Base-by-base conservation (phyloP, 2,113 vertebrate species). In the Anseranas semipalmata region DNA sequence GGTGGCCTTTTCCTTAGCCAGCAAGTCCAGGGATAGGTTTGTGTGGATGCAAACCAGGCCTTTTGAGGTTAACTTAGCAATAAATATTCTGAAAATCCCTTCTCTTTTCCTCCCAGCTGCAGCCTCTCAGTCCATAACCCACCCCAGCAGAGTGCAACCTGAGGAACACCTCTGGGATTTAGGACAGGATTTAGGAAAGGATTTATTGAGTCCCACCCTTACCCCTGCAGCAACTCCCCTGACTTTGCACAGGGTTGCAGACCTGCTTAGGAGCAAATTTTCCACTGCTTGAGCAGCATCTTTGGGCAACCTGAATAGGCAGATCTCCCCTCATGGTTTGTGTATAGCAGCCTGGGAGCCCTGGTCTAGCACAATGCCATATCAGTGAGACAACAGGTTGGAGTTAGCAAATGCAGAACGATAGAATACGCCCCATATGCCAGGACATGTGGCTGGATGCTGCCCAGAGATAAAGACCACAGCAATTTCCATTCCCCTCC, bases 401-500 rank as follows among this genome's bases (percentile, higher is more conserved):
- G 43, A 85, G 50, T 48, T 48, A 66, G 32, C 12, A 75, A 37
- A 35, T 28, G 20, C 33, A 45, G 55, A 46, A 18, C 24, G 27
- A 12, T 9, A 76, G 58, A 21, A 1, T 43, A 18, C 6, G 11
- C 50, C 43, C 43, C 20, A 0, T 6, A 0, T 11, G 27, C 46
- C 75, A 32, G 74, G 46, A 39, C 5, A 3, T 45, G 43, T 3
- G 37, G 22, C 75, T 68, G 73, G 59, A 65, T 56, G 53, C 43
- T 81, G 19, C 67, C 66, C 24, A 6, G 65, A 71, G 85, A 65
- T 15, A 21, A 68, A 65, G 35, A 4, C n/a, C 81, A 4, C 16
- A 50, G 70, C 12, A 62, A 41, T 68, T 79, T 88, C 75, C 35
- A 12, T 65, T 19, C 28, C 33, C 16, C n/a, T 75, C 60, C 22